Conservation (phyloP, 1,140 invertebrate genomes). For the Spodoptera litura region DNA sequence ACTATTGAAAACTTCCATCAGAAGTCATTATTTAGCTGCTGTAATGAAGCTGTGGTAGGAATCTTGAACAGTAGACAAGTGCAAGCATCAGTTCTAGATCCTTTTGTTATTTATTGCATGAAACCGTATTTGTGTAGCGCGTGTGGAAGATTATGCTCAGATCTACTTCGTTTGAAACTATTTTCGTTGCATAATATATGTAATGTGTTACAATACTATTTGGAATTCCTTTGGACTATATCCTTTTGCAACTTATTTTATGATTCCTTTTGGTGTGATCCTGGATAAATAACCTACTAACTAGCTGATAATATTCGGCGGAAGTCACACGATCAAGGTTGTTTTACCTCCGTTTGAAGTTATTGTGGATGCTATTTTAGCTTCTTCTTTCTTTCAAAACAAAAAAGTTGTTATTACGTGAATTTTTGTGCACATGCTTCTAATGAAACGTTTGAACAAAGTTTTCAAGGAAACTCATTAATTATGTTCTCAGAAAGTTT, state of each 20-base stretch:
- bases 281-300: too few species aligned
- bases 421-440: constrained; percentile 27
- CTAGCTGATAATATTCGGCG: too few species aligned
- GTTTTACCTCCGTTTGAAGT: too few species aligned
- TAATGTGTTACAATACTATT: constrained; percentile 5
- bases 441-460: constrained; percentile 34
- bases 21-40: constrained; percentile 60
- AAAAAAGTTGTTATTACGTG: constrained; percentile 1
- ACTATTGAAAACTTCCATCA: constrained; percentile 77
- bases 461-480: constrained; percentile 55
- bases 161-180: background rate
- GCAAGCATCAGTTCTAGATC: constrained; percentile 29
- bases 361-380: background rate
- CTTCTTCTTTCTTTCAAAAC: background rate
- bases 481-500: constrained; percentile 43
- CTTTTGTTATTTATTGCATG: constrained; percentile 43
- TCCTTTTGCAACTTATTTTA: too few species aligned
- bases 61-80: constrained; percentile 44
- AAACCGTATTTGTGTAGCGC: constrained; percentile 34
- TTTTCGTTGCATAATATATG: constrained; percentile 25
- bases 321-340: too few species aligned
- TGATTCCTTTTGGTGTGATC: too few species aligned
- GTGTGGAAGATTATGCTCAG: constrained; percentile 5
- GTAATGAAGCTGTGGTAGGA: constrained; percentile 55
- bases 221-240: background rate